Conservation (phyloP, 2,888 invertebrate species). For the Caenorhabditis virilis region DNA sequence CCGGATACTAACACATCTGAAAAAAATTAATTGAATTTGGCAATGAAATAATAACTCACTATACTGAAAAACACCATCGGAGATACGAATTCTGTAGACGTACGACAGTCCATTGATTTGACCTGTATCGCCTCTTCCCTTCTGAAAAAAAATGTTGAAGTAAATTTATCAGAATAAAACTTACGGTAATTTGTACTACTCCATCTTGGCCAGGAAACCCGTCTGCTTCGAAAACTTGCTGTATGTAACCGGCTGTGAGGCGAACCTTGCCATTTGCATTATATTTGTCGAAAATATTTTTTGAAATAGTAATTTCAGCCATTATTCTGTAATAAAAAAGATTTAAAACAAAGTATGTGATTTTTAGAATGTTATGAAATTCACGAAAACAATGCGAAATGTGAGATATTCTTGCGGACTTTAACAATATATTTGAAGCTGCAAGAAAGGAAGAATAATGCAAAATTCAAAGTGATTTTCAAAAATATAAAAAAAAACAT, state of each 20-base stretch:
- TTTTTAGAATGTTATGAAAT: neutral
- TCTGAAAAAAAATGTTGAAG: conserved; percentile 20
- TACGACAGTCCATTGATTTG: conserved; percentile 6
- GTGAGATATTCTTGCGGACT: too few relatives aligned
- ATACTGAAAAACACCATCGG: conserved; percentile 26
- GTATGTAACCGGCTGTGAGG: conserved; percentile 11
- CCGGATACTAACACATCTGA: conserved; percentile 13
- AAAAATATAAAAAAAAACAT: neutral
- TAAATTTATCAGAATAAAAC: too few relatives aligned
- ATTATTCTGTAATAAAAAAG: too few relatives aligned
- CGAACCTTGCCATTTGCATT: conserved; percentile 26
- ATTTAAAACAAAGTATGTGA: too few relatives aligned
- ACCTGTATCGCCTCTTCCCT: conserved; percentile 17
- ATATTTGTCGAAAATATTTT: conserved; percentile 27
- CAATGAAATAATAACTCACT: conserved; percentile 6
- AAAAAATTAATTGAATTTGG: neutral
- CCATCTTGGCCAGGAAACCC: conserved; percentile 27
- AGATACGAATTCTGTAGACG: conserved; percentile 19
- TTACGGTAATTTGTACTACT: conserved; percentile 27
- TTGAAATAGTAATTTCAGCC: conserved; percentile 12
- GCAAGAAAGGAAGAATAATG: too few relatives aligned
- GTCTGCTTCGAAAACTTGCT: conserved; percentile 15
- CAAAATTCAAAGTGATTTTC: neutral
- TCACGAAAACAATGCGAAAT: too few relatives aligned
- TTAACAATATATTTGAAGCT: too few relatives aligned